These are phyloP conservation scores for Chaetodon auriga DNA, from an alignment of 2,113 vertebrate genomes.

Conservation along the genomic window DNA sequence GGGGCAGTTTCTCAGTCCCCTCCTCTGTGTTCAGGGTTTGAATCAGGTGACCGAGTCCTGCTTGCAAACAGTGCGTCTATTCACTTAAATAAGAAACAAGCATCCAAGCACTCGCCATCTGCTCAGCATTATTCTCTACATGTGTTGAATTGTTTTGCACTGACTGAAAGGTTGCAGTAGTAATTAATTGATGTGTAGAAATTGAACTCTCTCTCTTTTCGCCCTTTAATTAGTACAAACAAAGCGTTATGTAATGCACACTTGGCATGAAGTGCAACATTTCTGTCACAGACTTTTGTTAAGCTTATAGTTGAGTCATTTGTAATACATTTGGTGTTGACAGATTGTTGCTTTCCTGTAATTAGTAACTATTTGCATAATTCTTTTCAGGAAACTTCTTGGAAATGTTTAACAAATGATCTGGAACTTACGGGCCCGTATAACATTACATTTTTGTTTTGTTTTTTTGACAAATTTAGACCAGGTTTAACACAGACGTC, in stretches of 20 bases:
- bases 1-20: too few species aligned
- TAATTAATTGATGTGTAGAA: not conserved
- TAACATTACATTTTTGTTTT: not conserved
- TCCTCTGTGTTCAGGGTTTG: too few species aligned
- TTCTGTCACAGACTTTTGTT: not conserved
- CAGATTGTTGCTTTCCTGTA: not conserved
- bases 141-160: not conserved
- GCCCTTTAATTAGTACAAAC: not conserved
- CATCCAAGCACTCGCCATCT: too few species aligned
- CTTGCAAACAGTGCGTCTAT: too few species aligned
- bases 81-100: too few species aligned
- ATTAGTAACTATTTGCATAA: not conserved
- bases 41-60: too few species aligned
- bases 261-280: not conserved
- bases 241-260: not conserved
- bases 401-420: not conserved
- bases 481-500: not conserved
- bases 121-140: not conserved
- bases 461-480: too few species aligned
- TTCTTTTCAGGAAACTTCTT: not conserved
- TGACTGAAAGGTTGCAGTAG: not conserved
- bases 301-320: not conserved
- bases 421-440: accelerated
- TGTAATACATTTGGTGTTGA: not conserved
- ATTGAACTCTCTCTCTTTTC: not conserved